These are phyloP conservation scores for Coendou prehensilis DNA, from an alignment of 2,797 vertebrate species.

Conservation along the genomic window DNA sequence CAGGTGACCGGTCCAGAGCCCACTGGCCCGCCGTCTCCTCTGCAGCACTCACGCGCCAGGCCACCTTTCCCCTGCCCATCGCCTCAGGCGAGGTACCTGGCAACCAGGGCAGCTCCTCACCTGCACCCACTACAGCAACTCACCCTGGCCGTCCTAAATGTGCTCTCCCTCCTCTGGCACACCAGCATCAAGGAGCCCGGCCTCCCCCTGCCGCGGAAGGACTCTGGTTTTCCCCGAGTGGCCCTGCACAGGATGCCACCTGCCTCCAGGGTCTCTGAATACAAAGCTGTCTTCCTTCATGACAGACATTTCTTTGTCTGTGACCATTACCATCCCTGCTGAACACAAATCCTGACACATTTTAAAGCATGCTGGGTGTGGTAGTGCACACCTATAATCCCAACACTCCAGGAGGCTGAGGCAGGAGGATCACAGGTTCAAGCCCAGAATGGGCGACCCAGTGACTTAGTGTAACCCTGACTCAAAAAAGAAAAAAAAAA, in stretches of 20 bases:
- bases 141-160: accelerated
- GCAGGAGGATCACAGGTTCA: background rate
- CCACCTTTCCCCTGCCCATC: background rate
- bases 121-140: background rate
- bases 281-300: background rate
- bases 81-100: accelerated
- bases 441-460: background rate
- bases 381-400: background rate
- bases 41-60: background rate
- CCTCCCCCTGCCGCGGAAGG: accelerated
- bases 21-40: background rate
- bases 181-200: background rate
- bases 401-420: background rate
- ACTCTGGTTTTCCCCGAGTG: accelerated
- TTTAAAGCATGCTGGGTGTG: background rate
- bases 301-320: no score
- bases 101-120: background rate
- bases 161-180: background rate
- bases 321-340: no score
- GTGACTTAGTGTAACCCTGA: background rate
- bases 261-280: background rate
- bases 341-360: background rate
- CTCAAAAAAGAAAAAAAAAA: background rate
- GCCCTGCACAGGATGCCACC: accelerated
- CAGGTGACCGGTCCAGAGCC: background rate